These are phyloP conservation scores for Drosophila oshimai DNA, from an alignment of 1,140 invertebrate genomes.

Conservation along the genomic window DNA sequence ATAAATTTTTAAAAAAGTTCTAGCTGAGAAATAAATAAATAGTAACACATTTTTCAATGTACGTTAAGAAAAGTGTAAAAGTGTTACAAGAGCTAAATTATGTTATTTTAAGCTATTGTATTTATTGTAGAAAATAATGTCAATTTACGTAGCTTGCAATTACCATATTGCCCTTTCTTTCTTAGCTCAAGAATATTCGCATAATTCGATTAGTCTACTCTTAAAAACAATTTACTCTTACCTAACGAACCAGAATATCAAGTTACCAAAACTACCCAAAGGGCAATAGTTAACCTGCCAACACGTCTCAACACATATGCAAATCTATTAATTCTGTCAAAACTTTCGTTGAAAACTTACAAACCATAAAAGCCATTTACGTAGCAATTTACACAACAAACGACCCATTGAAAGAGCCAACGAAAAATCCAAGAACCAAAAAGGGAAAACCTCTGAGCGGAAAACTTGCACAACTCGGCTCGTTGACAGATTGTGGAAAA, in stretches of 20 bases:
- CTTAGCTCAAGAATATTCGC: background rate
- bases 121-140: too few relatives aligned
- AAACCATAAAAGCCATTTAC: conserved; percentile 36
- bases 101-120: too few relatives aligned
- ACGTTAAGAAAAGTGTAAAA: too few relatives aligned
- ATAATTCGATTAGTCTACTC: conserved; percentile 13
- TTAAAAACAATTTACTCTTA: background rate
- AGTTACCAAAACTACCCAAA: background rate
- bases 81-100: too few relatives aligned
- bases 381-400: conserved; percentile 40
- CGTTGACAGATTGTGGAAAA: conserved; percentile 54
- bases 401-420: conserved; percentile 5
- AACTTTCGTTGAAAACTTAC: conserved; percentile 25
- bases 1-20: too few relatives aligned
- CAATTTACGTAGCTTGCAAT: too few relatives aligned
- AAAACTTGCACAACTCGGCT: conserved; percentile 63
- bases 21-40: too few relatives aligned
- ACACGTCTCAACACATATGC: conserved; percentile 17
- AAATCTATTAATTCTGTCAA: conserved; percentile 38
- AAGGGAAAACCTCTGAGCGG: conserved; percentile 33
- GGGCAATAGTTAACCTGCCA: conserved; percentile 1
- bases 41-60: too few relatives aligned
- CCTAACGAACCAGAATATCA: background rate
- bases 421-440: conserved; percentile 30
- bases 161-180: background rate